Conservation (phyloP, 2,113 vertebrate genomes). For the Pterocles orientalis region DNA sequence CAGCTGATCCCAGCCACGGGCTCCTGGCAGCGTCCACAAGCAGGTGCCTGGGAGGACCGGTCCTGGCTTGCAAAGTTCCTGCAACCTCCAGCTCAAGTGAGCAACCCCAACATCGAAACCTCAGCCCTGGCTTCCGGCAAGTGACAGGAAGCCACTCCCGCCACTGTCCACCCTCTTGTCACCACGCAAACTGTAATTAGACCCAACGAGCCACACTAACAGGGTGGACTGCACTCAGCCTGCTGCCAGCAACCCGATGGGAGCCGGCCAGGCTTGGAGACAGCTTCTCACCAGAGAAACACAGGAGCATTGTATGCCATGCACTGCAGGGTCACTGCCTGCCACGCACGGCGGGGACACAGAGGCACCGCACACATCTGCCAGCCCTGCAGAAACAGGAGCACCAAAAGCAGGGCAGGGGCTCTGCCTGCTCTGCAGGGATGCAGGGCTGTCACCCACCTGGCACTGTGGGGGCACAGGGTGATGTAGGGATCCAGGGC, state of each 20-base stretch:
- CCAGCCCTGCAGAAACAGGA: not conserved
- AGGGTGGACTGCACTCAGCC: not conserved
- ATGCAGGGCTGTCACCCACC: not conserved
- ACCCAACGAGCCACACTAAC: not conserved
- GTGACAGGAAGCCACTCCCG: constrained; percentile 40
- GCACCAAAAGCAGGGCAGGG: not conserved
- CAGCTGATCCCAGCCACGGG: not conserved
- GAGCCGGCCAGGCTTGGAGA: not conserved
- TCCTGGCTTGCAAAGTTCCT: not conserved
- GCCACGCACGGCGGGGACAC: not conserved
- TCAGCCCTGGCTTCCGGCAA: not conserved
- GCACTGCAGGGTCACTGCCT: constrained; percentile 19
- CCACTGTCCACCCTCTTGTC: constrained; percentile 47
- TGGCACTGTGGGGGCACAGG: not conserved
- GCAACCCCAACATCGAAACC: constrained; percentile 11
- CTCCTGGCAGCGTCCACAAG: not conserved
- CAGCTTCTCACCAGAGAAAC: constrained; percentile 34
- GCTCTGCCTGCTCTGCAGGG: not conserved
- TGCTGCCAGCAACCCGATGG: constrained; percentile 4
- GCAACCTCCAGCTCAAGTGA: not conserved
- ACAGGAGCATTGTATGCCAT: constrained; percentile 37
- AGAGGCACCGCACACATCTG: not conserved
- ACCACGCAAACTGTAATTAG: constrained; percentile 14
- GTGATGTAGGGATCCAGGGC: not conserved
- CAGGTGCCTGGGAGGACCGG: not conserved